phyloP scores from a whole-genome alignment of 1,140 invertebrate genomes.

The Dolichoris vasculosae region DNA sequence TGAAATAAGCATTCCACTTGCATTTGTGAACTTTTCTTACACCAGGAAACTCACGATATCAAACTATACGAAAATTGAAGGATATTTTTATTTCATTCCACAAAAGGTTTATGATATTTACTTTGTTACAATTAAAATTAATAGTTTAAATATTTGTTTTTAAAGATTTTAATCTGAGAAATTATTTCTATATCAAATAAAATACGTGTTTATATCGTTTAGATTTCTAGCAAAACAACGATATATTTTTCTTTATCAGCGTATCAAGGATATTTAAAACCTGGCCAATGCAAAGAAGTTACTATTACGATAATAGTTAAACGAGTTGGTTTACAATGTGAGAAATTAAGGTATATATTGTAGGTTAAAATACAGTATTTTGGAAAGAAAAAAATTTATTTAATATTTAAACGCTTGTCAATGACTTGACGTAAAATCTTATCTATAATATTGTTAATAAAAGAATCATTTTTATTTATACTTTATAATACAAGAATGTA shows the following conservation, averaged over 20 bases:
- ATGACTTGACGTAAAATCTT: too few relatives aligned
- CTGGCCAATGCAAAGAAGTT: constrained; percentile 57
- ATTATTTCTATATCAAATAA: not conserved
- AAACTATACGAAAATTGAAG: constrained; percentile 63
- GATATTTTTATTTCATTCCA: constrained; percentile 64
- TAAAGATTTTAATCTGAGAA: not conserved
- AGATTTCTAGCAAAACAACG: constrained; percentile 49
- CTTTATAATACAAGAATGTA: too few relatives aligned
- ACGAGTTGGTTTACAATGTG: constrained; percentile 57
- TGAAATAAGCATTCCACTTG: constrained; percentile 60
- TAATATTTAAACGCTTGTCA: too few relatives aligned
- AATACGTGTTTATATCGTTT: not conserved
- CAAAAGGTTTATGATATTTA: constrained; percentile 58
- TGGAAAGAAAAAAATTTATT: too few relatives aligned
- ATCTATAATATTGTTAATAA: too few relatives aligned
- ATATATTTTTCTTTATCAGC: constrained; percentile 59
- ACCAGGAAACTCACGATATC: constrained; percentile 55
- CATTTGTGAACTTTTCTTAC: constrained; percentile 65
- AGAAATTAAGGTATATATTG: constrained; percentile 55
- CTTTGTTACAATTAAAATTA: not conserved
- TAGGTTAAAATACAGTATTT: too few relatives aligned
- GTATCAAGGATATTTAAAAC: constrained; percentile 61
- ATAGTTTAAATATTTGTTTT: not conserved
- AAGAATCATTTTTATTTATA: too few relatives aligned
- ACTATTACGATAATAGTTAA: constrained; percentile 59